A percentile compares a stretch with the other conserved stretches of the same genome.
These are phyloP conservation scores for Ispidina picta DNA, from an alignment of 2,797 vertebrate genomes.

Conservation along the genomic window DNA sequence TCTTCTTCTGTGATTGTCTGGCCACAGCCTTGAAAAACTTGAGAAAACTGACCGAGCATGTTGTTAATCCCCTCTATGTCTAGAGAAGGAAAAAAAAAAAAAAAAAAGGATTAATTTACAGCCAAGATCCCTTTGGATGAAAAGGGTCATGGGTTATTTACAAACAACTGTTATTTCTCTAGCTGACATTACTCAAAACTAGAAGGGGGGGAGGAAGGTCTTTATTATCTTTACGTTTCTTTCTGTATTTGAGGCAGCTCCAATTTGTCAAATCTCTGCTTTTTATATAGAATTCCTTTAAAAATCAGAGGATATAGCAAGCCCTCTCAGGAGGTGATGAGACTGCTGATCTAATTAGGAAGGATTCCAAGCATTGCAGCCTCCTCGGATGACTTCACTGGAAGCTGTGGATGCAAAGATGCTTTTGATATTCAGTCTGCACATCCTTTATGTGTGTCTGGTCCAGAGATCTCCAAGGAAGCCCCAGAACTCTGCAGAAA, in stretches of 20 bases:
- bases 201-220: not conserved
- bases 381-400: not conserved
- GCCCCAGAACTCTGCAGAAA: not conserved
- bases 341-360: conserved; percentile 33
- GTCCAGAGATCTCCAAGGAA: not conserved
- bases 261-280: not conserved
- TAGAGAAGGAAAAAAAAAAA: not conserved
- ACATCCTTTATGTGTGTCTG: not conserved
- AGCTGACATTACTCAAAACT: not conserved
- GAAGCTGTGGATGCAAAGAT: not conserved
- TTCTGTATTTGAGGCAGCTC: not conserved
- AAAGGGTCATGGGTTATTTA: conserved; percentile 5
- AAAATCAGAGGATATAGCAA: not conserved
- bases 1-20: not conserved
- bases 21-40: not conserved
- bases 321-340: not conserved
- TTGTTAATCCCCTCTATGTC: not conserved
- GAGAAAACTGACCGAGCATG: not conserved
- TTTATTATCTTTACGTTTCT: not conserved
- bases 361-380: not conserved
- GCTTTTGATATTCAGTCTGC: not conserved
- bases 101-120: not conserved
- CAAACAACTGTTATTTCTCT: conserved; percentile 21
- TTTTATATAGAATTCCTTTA: conserved; percentile 16
- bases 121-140: not conserved